Evolutionary conservation across 2,797 vertebrate species (phyloP).

Genomic region (Paramormyrops hopkinsi): DNA sequence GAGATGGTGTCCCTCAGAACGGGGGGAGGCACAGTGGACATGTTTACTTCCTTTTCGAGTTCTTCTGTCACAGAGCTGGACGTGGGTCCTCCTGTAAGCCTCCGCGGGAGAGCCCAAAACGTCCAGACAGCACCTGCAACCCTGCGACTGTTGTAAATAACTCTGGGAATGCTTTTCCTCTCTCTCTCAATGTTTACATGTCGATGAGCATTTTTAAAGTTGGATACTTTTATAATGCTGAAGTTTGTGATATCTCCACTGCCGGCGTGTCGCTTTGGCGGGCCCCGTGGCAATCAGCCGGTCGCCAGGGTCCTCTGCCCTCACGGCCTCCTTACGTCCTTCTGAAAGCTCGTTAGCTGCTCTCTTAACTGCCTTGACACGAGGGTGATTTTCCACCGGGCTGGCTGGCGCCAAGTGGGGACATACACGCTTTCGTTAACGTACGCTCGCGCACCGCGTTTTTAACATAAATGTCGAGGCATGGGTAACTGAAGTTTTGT

Average conservation of each 20-base stretch:
- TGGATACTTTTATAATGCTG: conserved; percentile 86
- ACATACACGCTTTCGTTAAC: neutral
- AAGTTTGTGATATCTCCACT: conserved; percentile 67
- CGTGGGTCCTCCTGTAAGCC: conserved; percentile 26
- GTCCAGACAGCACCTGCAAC: conserved; percentile 35
- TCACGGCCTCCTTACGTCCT: neutral
- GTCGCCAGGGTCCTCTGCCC: neutral
- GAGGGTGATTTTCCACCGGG: neutral
- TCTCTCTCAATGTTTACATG: conserved; percentile 87
- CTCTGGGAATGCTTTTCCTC: conserved; percentile 58
- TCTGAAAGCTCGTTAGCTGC: neutral
- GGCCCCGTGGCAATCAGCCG: conserved; percentile 46
- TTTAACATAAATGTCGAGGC: neutral
- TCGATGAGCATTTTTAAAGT: conserved; percentile 85
- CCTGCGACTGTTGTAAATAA: conserved; percentile 64
- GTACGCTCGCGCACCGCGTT: neutral
- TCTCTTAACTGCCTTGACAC: conserved; percentile 18
- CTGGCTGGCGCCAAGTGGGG: neutral
- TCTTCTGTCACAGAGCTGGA: conserved; percentile 54
- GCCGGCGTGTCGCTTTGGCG: conserved; percentile 35
- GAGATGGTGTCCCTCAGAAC: conserved; percentile 6
- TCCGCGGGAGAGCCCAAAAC: conserved; percentile 1
- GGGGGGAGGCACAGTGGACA: conserved; percentile 49
- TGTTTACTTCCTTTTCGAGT: conserved; percentile 64
- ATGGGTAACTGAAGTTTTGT: conserved; percentile 30